Evolutionary conservation across 2,888 invertebrate genomes (phyloP).

Genomic region (Eudemis profundana): DNA sequence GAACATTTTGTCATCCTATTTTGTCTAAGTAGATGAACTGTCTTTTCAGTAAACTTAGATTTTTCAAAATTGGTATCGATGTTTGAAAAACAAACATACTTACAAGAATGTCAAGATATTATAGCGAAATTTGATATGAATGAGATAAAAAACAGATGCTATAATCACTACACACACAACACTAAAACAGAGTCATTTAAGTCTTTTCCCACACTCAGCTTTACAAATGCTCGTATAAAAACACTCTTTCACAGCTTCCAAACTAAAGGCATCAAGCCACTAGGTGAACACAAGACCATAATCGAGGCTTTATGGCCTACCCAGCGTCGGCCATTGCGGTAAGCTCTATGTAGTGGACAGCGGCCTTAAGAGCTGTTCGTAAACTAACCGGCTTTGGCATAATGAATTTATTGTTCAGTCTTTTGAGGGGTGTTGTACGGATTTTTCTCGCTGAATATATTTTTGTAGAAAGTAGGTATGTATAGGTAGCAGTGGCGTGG

Average conservation of each 20-base stretch:
- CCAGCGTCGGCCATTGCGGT: conserved; percentile 39
- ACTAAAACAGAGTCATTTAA: no score
- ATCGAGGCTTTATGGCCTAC: conserved; percentile 42
- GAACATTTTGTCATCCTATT: no score
- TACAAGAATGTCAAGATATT: no score
- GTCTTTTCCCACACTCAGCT: no score
- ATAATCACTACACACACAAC: neutral
- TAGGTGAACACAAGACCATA: conserved; percentile 14
- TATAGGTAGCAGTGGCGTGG: neutral
- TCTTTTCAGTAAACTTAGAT: no score
- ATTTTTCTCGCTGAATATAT: neutral
- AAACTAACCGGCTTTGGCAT: conserved; percentile 52
- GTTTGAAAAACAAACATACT: no score
- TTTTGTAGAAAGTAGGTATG: neutral
- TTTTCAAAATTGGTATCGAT: no score
- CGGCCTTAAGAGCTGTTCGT: conserved; percentile 43
- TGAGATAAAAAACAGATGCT: no score
- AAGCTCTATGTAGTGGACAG: conserved; percentile 44
- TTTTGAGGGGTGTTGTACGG: conserved; percentile 4
- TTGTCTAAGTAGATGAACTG: no score
- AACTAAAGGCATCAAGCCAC: conserved; percentile 6
- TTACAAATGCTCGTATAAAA: neutral
- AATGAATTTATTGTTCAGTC: conserved; percentile 69
- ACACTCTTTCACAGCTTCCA: neutral
- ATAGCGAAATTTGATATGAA: no score